phyloP scores from a whole-genome alignment of 2,797 vertebrate species.

The Peromyscus attwateri region DNA sequence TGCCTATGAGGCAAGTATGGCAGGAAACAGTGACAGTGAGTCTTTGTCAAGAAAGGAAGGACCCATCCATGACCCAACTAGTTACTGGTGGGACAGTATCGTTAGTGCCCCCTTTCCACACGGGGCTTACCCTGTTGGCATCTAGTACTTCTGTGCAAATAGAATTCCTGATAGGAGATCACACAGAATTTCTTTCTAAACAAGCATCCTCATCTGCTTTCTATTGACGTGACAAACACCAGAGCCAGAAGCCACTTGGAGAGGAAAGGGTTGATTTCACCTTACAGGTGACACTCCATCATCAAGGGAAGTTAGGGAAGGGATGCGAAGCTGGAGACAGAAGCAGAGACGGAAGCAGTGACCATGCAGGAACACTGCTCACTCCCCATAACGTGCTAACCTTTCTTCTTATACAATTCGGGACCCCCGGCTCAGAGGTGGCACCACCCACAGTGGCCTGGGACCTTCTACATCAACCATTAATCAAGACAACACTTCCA shows the following conservation, averaged over 20 bases:
- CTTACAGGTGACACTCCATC: background rate
- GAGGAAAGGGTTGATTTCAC: background rate
- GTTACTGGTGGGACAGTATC: background rate
- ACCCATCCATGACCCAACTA: background rate
- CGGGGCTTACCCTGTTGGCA: background rate
- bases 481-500: background rate
- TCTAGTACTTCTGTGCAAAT: background rate
- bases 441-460: too few relatives aligned
- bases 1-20: background rate
- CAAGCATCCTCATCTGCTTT: background rate
- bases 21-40: background rate
- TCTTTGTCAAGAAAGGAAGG: background rate
- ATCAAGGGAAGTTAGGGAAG: background rate
- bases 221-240: background rate
- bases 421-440: background rate
- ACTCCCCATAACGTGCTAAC: too few relatives aligned
- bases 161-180: background rate
- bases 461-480: background rate
- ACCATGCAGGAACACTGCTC: background rate
- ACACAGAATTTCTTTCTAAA: constrained; percentile 30
- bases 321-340: background rate
- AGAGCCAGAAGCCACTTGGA: background rate
- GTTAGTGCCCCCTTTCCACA: background rate
- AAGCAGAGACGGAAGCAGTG: background rate
- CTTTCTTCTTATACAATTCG: background rate